A percentile compares a stretch with the other conserved stretches of the same genome.
These are phyloP conservation scores for Scolopax mira DNA, from an alignment of 2,113 vertebrate species.

Conservation along the genomic window DNA sequence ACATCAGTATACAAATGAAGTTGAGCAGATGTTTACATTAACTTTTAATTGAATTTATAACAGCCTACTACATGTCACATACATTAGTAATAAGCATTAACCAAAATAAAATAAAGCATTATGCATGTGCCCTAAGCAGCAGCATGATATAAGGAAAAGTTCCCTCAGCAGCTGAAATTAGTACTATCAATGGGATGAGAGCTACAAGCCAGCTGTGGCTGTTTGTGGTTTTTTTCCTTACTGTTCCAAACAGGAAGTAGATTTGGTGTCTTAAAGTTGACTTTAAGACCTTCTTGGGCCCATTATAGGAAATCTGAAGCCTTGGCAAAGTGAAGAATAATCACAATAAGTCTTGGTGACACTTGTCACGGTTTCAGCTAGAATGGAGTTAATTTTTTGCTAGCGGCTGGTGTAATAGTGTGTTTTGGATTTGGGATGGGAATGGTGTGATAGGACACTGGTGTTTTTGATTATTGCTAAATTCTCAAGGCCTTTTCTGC, in stretches of 20 bases:
- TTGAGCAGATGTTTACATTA: conserved; percentile 52
- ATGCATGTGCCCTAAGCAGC: not conserved
- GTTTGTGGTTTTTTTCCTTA: not conserved
- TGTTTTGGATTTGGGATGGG: not conserved
- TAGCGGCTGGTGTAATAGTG: not conserved
- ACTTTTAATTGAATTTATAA: conserved; percentile 58
- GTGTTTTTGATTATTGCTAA: not conserved
- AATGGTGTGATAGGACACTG: not conserved
- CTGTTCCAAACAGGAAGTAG: not conserved
- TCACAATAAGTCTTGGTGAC: not conserved
- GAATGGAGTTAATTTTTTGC: not conserved
- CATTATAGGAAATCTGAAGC: not conserved
- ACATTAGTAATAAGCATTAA: conserved; percentile 53
- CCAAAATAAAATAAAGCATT: conserved; percentile 43
- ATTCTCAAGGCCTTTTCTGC: not conserved
- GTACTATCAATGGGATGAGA: not conserved
- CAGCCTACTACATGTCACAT: conserved; percentile 18
- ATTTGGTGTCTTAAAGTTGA: not conserved
- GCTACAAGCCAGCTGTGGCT: not conserved
- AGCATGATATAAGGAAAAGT: not conserved
- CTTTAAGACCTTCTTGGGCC: not conserved
- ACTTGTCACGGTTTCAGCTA: not conserved
- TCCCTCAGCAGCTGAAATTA: not conserved
- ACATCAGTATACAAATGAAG: not conserved
- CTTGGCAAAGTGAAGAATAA: not conserved